Evolutionary conservation across 2,797 vertebrate species (phyloP).

Genomic region (Rhynchonycteris naso): DNA sequence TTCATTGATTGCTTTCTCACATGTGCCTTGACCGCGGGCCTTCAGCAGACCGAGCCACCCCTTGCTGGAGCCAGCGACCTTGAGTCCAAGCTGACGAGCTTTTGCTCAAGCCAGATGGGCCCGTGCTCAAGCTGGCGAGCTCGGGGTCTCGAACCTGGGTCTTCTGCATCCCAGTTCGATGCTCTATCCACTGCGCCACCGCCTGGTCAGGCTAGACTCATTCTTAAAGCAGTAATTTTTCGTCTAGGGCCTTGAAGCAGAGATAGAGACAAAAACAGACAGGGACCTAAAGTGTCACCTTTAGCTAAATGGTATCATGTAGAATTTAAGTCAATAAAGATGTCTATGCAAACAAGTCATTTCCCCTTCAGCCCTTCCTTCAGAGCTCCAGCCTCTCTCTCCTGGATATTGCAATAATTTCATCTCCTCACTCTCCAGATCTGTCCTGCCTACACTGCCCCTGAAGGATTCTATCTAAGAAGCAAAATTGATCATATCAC

Average conservation of each 20-base stretch:
- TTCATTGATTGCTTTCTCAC: too few relatives aligned
- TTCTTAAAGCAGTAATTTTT: not conserved
- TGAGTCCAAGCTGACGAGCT: too few relatives aligned
- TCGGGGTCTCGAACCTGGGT: too few relatives aligned
- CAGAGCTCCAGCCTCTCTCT: not conserved
- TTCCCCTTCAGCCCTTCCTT: not conserved
- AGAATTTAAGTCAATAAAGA: not conserved
- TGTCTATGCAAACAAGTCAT: not conserved
- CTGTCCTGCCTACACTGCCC: not conserved
- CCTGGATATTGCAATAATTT: not conserved
- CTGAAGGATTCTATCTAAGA: not conserved
- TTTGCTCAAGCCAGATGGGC: too few relatives aligned
- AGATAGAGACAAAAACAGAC: not conserved
- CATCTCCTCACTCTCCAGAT: not conserved
- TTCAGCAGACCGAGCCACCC: too few relatives aligned
- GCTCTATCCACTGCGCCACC: too few relatives aligned
- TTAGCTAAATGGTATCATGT: not conserved
- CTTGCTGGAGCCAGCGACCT: too few relatives aligned
- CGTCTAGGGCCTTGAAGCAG: not conserved
- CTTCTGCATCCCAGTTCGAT: too few relatives aligned
- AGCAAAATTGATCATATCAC: not conserved
- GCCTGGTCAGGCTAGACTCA: not conserved
- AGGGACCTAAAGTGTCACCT: not conserved
- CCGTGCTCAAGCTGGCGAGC: too few relatives aligned
- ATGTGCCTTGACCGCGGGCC: too few relatives aligned